A percentile compares a stretch with the other conserved stretches of the same genome.
These are phyloP conservation scores for Pempheris klunzingeri DNA, from an alignment of 2,797 vertebrate species.

Conservation along the genomic window DNA sequence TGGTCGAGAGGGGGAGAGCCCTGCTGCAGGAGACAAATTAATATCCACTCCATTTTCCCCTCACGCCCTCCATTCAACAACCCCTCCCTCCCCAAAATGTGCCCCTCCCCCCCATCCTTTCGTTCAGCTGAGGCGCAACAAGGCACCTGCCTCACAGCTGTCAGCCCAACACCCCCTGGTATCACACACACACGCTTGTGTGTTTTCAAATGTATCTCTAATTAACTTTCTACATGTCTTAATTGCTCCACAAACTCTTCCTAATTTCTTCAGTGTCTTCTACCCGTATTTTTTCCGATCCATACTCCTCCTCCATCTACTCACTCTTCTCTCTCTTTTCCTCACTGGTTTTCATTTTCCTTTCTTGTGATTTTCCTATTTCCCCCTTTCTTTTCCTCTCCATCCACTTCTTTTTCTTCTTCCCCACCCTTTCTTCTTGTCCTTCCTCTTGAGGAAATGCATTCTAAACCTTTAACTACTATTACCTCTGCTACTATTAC, in stretches of 20 bases:
- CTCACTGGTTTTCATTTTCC: background rate
- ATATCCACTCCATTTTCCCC: constrained; percentile 78
- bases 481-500: background rate
- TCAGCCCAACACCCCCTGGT: constrained; percentile 42
- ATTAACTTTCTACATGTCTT: constrained; percentile 4
- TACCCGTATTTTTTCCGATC: no score
- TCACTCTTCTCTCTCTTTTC: background rate
- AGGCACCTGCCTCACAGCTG: constrained; percentile 83
- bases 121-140: constrained; percentile 43
- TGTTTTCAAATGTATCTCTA: constrained; percentile 18
- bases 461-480: background rate
- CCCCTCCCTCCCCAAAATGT: constrained; percentile 11
- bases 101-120: constrained; percentile 4
- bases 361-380: background rate
- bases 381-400: background rate
- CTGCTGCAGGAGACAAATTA: constrained; percentile 80
- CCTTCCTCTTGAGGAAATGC: no score
- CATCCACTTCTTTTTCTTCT: background rate
- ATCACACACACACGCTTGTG: constrained; percentile 1
- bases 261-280: background rate
- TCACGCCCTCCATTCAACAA: constrained; percentile 37
- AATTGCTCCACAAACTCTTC: background rate
- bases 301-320: background rate
- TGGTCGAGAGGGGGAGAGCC: constrained; percentile 69
- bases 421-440: background rate